Percentiles rank a stretch among this genome's conserved stretches.
Evolutionary conservation across 2,797 vertebrate genomes (phyloP).

Genomic region (Enteromius unitaeniatus): DNA sequence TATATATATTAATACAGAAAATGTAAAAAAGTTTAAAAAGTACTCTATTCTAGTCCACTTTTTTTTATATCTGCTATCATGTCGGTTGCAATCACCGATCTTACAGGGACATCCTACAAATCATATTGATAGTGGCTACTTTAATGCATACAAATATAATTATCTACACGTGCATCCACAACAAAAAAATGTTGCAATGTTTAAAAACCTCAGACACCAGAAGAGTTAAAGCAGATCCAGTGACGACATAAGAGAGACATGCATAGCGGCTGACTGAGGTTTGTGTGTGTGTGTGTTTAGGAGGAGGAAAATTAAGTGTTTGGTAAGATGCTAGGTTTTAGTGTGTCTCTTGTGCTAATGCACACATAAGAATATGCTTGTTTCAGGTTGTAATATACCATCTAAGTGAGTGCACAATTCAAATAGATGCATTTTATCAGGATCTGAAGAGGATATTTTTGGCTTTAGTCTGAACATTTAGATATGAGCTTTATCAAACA

Average conservation of each 20-base stretch:
- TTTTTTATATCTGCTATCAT: not conserved
- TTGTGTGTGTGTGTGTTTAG: not conserved
- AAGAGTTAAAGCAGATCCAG: not conserved
- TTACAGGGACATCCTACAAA: not conserved
- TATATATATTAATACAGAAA: no score
- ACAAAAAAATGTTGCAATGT: not conserved
- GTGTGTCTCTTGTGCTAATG: not conserved
- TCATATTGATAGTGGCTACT: not conserved
- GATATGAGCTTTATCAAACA: constrained; percentile 32
- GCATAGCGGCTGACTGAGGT: not conserved
- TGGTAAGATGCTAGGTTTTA: not conserved
- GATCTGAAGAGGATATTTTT: constrained; percentile 7
- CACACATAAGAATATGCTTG: not conserved
- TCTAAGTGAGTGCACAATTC: not conserved
- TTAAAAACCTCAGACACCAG: constrained; percentile 1
- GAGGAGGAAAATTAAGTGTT: not conserved
- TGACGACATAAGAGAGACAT: not conserved
- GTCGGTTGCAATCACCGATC: not conserved
- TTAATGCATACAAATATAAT: not conserved
- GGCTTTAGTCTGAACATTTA: constrained; percentile 19
- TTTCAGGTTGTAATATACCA: not conserved
- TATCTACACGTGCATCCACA: not conserved
- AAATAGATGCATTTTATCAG: constrained; percentile 1
- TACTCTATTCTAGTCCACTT: no score
- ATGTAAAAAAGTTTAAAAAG: no score